Conservation (phyloP, 1,140 invertebrate genomes). For the Drosophila simulans region DNA sequence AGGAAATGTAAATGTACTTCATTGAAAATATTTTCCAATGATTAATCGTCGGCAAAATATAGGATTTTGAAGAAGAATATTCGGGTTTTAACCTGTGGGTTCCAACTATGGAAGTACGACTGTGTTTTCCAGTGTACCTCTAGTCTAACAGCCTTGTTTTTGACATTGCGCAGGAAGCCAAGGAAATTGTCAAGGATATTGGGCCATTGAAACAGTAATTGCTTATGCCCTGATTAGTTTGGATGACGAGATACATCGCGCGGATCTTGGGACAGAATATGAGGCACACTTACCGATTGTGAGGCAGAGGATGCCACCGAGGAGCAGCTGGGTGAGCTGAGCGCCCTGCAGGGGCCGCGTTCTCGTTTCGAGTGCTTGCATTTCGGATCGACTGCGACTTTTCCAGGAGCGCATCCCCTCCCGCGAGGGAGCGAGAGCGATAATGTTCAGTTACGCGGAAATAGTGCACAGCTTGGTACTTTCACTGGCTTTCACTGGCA, state of each 20-base stretch:
- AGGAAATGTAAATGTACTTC: too few species aligned
- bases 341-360: slow-evolving; percentile 36
- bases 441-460: slow-evolving; percentile 77
- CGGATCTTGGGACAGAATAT: neutral
- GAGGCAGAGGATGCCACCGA: slow-evolving; percentile 62
- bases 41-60: too few species aligned
- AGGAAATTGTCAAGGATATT: slow-evolving; percentile 40
- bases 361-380: slow-evolving; percentile 58
- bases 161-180: slow-evolving; percentile 30
- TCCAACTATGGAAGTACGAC: too few species aligned
- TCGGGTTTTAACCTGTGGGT: too few species aligned
- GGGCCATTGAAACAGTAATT: slow-evolving; percentile 39
- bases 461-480: slow-evolving; percentile 71
- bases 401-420: slow-evolving; percentile 66
- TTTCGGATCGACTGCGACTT: slow-evolving; percentile 65
- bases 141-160: slow-evolving; percentile 15
- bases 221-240: slow-evolving; percentile 29
- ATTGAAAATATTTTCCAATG: too few species aligned
- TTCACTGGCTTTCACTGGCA: slow-evolving; percentile 39
- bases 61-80: too few species aligned
- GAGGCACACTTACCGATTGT: slow-evolving; percentile 65
- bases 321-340: slow-evolving; percentile 40
- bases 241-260: neutral
- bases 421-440: slow-evolving; percentile 19
- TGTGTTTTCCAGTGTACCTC: neutral